phyloP scores from a whole-genome alignment of 2,888 invertebrate genomes.

The Imbricaverruca yamaguchii region DNA sequence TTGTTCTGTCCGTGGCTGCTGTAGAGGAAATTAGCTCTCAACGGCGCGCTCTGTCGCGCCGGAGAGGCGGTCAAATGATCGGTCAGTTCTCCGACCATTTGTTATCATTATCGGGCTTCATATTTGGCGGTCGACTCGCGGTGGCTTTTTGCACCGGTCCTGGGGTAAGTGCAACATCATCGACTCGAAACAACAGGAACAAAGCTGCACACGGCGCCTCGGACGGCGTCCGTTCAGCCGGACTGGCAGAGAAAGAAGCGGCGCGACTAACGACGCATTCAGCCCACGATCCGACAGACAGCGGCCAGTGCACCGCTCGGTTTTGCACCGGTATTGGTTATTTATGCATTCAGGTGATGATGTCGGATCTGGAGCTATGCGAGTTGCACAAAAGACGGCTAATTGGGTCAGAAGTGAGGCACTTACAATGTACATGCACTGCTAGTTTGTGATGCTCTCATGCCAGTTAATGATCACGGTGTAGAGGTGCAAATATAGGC shows the following conservation, averaged over 20 bases:
- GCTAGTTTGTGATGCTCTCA: too few relatives aligned
- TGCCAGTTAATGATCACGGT: too few relatives aligned
- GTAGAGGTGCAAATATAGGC: too few relatives aligned
- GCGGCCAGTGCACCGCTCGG: too few relatives aligned
- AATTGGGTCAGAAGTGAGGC: too few relatives aligned
- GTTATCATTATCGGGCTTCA: conserved; percentile 12
- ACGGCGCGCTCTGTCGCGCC: neutral
- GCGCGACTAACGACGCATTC: conserved; percentile 5
- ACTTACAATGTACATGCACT: too few relatives aligned
- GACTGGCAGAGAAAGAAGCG: neutral
- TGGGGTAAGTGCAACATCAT: neutral
- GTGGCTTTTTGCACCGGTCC: neutral
- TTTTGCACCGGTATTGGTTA: too few relatives aligned
- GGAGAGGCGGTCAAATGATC: neutral
- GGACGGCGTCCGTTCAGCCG: neutral
- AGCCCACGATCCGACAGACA: neutral
- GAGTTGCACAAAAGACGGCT: too few relatives aligned
- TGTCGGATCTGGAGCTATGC: too few relatives aligned
- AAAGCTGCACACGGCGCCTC: neutral
- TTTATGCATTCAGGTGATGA: too few relatives aligned
- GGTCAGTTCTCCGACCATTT: conserved; percentile 18
- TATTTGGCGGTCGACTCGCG: neutral
- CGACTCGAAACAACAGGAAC: neutral
- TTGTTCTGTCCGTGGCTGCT: neutral
- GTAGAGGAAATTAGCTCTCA: neutral